A percentile compares a stretch with the other conserved stretches of the same genome.
These are phyloP conservation scores for Rhinoptilus africanus DNA, from an alignment of 2,113 vertebrate species.

Conservation along the genomic window DNA sequence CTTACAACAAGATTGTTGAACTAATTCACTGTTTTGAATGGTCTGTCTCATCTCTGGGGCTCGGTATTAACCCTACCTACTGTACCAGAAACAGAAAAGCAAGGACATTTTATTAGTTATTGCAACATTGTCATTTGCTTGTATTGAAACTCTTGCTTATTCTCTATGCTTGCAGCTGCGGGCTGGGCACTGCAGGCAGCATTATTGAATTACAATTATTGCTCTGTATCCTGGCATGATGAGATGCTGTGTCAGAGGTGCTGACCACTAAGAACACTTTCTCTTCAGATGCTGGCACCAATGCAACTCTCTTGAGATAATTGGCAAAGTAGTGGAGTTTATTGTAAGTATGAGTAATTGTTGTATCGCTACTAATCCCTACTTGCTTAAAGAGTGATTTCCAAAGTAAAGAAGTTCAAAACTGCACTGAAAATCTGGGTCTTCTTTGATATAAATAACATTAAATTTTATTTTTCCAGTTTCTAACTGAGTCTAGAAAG, in stretches of 20 bases:
- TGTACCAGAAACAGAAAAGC: conserved; percentile 36
- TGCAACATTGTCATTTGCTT: conserved; percentile 28
- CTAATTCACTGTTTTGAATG: conserved; percentile 13
- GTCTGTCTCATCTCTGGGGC: background rate
- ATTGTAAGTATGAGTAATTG: background rate
- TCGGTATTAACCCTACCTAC: background rate
- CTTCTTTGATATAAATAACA: background rate
- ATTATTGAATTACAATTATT: conserved; percentile 70
- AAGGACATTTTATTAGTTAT: conserved; percentile 26
- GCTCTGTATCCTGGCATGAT: conserved; percentile 33
- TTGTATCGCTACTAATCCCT: background rate
- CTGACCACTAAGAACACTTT: background rate
- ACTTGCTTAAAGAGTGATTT: background rate
- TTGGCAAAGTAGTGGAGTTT: background rate
- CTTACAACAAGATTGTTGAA: background rate
- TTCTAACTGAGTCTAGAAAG: background rate
- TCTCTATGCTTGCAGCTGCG: conserved; percentile 38
- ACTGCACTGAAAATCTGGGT: background rate
- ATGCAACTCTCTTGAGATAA: background rate
- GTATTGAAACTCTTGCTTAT: conserved; percentile 44
- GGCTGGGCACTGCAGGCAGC: background rate
- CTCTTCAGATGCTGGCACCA: background rate
- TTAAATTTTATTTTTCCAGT: background rate
- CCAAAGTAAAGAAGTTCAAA: background rate
- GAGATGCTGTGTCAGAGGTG: conserved; percentile 34